Base-by-base conservation (phyloP, 2,797 vertebrate genomes). In the Ptychadena robeensis region DNA sequence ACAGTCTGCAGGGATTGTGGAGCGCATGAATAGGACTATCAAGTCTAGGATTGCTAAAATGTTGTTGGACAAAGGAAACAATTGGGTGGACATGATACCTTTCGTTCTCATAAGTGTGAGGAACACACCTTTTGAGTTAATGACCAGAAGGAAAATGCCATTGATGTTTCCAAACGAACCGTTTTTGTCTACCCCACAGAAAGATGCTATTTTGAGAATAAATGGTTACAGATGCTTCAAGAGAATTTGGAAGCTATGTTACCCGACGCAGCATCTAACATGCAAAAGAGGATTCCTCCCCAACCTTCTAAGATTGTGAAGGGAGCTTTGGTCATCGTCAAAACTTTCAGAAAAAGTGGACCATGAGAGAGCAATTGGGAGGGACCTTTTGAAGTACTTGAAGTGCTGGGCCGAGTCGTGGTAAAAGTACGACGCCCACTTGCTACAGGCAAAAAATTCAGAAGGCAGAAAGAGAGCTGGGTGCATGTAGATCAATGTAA, bases 181-280 rank as follows among this genome's bases (percentile, higher is more conserved):
- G n/a, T n/a, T 70, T 70, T 10, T 40, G 34, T 70, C 34, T 10
- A 70, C 38, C 5, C 38, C 38, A 40, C 38, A 70, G 12, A 70
- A 40, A 10, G 35, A 38, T 70, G 67, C 67, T 9, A 38, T 40
- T 10, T 22, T 35, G 2, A 70, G 35, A 35, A 37, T 5, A 25
- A 27, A 10, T 70, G 67, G 67, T 70, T 70, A 4, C 34, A 70
- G 12, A 9, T 12, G 22, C 25, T 70, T 2, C 34, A 40, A n/a
- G 35, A 70, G 11, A 37, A 70, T 38, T 70, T 68, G 35, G 38
- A n/a, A n/a, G n/a, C n/a, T n/a, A n/a, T n/a, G n/a, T n/a, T n/a
- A n/a, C n/a, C n/a, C n/a, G n/a, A n/a, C n/a, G n/a, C n/a, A n/a
- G n/a, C n/a, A n/a, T n/a, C n/a, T n/a, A n/a, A n/a, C n/a, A n/a